Conservation (phyloP, 2,888 invertebrate species). For the Plebejus melissa region DNA sequence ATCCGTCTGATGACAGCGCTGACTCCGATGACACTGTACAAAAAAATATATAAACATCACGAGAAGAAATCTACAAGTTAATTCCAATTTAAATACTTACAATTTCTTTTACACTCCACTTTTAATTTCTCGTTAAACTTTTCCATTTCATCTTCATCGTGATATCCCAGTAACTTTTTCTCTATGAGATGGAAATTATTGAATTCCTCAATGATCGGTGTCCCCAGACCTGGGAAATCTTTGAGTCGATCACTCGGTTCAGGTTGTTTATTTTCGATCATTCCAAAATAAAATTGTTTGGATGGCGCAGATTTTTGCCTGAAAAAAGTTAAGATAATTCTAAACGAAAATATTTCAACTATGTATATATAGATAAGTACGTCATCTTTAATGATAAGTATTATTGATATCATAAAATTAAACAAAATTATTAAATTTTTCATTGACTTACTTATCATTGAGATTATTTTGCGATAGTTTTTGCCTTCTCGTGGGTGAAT, state of each 20-base stretch:
- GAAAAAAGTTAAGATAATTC: constrained; percentile 23
- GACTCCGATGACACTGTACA: constrained; percentile 75
- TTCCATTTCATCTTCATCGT: constrained; percentile 67
- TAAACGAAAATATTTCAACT: background rate
- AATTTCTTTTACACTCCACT: constrained; percentile 62
- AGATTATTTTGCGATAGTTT: constrained; percentile 15
- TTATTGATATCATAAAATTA: background rate
- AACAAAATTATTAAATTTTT: background rate
- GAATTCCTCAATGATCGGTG: constrained; percentile 69
- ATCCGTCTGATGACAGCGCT: constrained; percentile 75
- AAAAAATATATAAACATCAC: background rate
- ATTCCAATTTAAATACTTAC: constrained; percentile 45
- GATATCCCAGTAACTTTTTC: constrained; percentile 65
- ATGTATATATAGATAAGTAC: too few relatives aligned
- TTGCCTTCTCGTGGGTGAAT: constrained; percentile 51
- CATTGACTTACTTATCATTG: constrained; percentile 14
- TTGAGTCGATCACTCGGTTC: constrained; percentile 57
- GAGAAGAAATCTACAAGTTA: background rate
- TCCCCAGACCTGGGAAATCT: constrained; percentile 69
- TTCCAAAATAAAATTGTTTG: constrained; percentile 87
- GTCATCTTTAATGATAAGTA: too few relatives aligned
- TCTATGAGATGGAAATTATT: constrained; percentile 69
- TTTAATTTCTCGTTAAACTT: constrained; percentile 64
- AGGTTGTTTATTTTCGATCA: constrained; percentile 79
- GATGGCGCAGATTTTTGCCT: constrained; percentile 61